Evolutionary conservation across 2,113 vertebrate genomes (phyloP).

Genomic region (Chinchilla lanigera): DNA sequence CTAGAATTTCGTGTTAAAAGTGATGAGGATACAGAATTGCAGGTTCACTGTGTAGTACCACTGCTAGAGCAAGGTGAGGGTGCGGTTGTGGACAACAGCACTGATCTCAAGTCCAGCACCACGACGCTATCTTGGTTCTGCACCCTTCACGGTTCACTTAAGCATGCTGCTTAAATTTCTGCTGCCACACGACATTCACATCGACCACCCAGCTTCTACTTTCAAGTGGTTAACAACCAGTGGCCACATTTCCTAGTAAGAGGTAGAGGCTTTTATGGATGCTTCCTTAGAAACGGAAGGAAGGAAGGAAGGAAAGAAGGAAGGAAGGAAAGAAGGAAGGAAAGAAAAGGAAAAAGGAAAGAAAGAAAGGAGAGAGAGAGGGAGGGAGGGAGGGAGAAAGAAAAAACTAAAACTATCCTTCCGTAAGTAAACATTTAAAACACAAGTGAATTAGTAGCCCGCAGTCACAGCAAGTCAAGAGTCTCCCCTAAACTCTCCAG

Average conservation of each 20-base stretch:
- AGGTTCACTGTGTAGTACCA: not conserved
- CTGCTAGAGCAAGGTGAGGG: not conserved
- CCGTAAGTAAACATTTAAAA: conserved; percentile 34
- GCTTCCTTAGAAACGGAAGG: not conserved
- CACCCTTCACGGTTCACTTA: not conserved
- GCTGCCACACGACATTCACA: not conserved
- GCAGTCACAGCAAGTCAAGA: not conserved
- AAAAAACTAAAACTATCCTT: not conserved
- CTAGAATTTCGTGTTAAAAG: not conserved
- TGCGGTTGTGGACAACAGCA: not conserved
- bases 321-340: too few species aligned
- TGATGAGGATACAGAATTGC: conserved; percentile 10
- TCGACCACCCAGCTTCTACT: not conserved
- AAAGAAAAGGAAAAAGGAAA: too few species aligned
- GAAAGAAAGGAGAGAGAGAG: too few species aligned
- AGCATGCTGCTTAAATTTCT: not conserved
- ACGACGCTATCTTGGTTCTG: not conserved
- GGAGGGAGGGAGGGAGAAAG: too few species aligned
- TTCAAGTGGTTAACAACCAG: conserved; percentile 9
- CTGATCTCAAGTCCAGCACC: not conserved
- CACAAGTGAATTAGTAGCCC: not conserved
- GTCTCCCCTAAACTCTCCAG: not conserved
- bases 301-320: too few species aligned
- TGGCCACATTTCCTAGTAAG: conserved; percentile 9
- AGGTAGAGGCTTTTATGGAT: not conserved